phyloP scores from a whole-genome alignment of 2,888 invertebrate species.

The Saturnia pavonia region DNA sequence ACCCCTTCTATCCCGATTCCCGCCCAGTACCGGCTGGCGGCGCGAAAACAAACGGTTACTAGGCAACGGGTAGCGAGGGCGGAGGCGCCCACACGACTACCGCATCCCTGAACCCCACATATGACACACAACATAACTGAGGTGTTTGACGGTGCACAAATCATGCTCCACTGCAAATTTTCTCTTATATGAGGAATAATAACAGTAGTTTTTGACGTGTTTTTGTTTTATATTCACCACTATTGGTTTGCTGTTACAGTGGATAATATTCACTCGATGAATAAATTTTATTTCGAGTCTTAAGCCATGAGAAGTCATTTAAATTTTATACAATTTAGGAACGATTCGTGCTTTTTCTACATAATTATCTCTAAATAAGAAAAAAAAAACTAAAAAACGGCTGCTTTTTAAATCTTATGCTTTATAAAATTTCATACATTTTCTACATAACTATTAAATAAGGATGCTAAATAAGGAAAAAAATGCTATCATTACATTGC shows the following conservation, averaged over 20 bases:
- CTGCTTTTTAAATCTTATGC: background rate
- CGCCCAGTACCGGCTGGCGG: constrained; percentile 66
- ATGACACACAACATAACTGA: constrained; percentile 51
- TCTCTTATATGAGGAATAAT: background rate
- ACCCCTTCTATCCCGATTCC: constrained; percentile 72
- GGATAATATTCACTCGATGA: no score
- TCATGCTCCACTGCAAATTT: constrained; percentile 9
- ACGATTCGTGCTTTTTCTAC: no score
- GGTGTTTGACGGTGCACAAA: constrained; percentile 17
- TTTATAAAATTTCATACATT: no score
- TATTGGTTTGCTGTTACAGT: background rate
- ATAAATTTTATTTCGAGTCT: no score
- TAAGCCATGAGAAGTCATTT: background rate
- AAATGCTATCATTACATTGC: no score
- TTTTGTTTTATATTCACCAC: constrained; percentile 2
- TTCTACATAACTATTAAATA: no score
- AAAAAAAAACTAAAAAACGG: background rate
- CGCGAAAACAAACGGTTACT: constrained; percentile 80
- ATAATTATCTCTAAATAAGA: background rate
- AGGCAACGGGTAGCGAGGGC: constrained; percentile 56
- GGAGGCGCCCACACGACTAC: constrained; percentile 57
- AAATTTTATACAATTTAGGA: no score
- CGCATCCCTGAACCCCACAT: constrained; percentile 65
- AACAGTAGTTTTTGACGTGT: background rate
- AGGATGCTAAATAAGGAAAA: no score